These are phyloP conservation scores for Pituophis catenifer DNA, from an alignment of 2,113 vertebrate genomes.

Conservation along the genomic window DNA sequence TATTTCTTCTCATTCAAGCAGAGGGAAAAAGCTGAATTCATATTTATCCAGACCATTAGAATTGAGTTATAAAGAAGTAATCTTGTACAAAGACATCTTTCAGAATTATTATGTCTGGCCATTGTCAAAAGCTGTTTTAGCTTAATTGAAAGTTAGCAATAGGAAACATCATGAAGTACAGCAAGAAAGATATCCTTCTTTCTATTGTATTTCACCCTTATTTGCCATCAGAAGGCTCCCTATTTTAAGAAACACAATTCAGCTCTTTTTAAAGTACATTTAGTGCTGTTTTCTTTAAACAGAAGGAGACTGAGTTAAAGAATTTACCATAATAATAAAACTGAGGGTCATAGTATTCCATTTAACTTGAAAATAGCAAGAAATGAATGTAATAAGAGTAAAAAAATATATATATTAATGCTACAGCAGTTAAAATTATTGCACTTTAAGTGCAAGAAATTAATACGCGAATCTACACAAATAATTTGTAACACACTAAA, in stretches of 20 bases:
- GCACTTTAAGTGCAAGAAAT: not conserved
- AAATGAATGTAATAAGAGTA: not conserved
- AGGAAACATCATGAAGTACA: slow-evolving; percentile 55
- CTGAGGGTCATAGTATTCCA: slow-evolving; percentile 36
- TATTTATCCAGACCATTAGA: slow-evolving; percentile 47
- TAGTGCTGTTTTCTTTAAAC: slow-evolving; percentile 61
- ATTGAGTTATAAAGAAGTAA: slow-evolving; percentile 56
- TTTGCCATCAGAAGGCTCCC: slow-evolving; percentile 61
- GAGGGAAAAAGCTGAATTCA: not conserved
- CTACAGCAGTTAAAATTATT: not conserved
- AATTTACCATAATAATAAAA: slow-evolving; percentile 63
- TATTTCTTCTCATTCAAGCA: not conserved
- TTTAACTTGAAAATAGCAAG: slow-evolving; percentile 44
- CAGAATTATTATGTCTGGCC: slow-evolving; percentile 51
- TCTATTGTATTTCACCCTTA: slow-evolving; percentile 59
- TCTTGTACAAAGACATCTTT: slow-evolving; percentile 51
- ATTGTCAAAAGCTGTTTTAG: slow-evolving; percentile 55
- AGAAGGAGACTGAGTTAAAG: slow-evolving; percentile 60
- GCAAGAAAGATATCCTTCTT: slow-evolving; percentile 49
- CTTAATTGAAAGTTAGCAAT: slow-evolving; percentile 57
- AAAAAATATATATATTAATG: not conserved
- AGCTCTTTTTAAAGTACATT: slow-evolving; percentile 64
- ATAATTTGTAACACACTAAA: not conserved
- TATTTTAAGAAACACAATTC: slow-evolving; percentile 63
- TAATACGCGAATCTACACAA: not conserved